Conservation (phyloP, 2,113 vertebrate species). For the Oxyruncus cristatus region DNA sequence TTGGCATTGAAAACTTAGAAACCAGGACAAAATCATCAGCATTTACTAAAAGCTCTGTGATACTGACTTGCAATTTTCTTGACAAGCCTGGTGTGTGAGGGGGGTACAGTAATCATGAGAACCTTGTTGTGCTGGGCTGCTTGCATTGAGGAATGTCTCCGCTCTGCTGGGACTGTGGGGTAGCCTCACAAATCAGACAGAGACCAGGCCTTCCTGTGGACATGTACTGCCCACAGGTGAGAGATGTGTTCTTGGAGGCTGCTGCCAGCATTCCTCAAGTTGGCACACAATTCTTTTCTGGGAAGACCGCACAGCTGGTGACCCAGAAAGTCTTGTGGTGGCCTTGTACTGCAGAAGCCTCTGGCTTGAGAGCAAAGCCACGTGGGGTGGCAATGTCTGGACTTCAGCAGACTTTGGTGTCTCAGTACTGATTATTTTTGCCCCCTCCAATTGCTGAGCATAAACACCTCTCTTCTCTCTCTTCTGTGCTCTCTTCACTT, state of each 20-base stretch:
- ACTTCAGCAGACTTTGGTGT: background rate
- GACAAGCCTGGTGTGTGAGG: background rate
- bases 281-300: background rate
- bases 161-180: background rate
- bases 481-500: background rate
- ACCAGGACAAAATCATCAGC: background rate
- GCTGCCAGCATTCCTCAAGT: background rate
- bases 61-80: background rate
- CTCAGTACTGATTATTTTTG: background rate
- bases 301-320: background rate
- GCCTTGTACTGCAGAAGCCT: background rate
- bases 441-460: background rate
- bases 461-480: background rate
- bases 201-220: background rate
- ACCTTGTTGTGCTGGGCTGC: background rate
- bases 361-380: background rate
- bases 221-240: fast-evolving
- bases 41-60: background rate
- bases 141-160: too few species aligned
- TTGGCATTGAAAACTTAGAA: background rate
- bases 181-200: background rate
- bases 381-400: background rate
- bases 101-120: background rate
- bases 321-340: background rate
- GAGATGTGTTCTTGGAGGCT: fast-evolving